These are phyloP conservation scores for Bombus breviceps DNA, from an alignment of 1,140 invertebrate species.

Conservation along the genomic window DNA sequence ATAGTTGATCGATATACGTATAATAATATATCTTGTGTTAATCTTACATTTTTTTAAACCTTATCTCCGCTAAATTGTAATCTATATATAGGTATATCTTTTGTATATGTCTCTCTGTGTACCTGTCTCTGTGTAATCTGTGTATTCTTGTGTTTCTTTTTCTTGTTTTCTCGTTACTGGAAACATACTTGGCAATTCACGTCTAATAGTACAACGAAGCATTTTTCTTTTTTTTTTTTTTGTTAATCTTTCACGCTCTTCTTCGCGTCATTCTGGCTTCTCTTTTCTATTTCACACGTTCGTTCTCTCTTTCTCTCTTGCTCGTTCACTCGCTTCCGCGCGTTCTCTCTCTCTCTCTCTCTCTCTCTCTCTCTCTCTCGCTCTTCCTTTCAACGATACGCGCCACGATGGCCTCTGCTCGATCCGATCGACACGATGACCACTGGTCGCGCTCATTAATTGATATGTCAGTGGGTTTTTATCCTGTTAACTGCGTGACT, in stretches of 20 bases:
- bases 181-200: slow-evolving; percentile 83
- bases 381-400: slow-evolving; percentile 23
- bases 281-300: not conserved
- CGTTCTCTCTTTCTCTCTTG: not conserved
- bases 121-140: slow-evolving; percentile 17
- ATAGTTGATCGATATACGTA: slow-evolving; percentile 75
- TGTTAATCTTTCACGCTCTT: slow-evolving; percentile 23
- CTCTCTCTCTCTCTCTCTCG: not conserved
- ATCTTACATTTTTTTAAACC: slow-evolving; percentile 64
- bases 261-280: not conserved
- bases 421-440: slow-evolving; percentile 67
- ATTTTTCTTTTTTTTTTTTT: slow-evolving; percentile 65
- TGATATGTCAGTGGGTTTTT: slow-evolving; percentile 76
- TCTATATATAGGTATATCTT: slow-evolving; percentile 70
- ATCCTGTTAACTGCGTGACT: slow-evolving; percentile 77
- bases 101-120: slow-evolving; percentile 61
- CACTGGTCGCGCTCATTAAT: slow-evolving; percentile 61
- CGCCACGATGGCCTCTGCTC: slow-evolving; percentile 25
- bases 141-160: slow-evolving; percentile 36
- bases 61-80: slow-evolving; percentile 71
- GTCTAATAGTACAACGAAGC: slow-evolving; percentile 82
- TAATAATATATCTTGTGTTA: slow-evolving; percentile 73
- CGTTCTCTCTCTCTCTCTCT: not conserved
- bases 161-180: slow-evolving; percentile 71
- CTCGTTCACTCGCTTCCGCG: not conserved